A percentile compares a stretch with the other conserved stretches of the same genome.
Evolutionary conservation across 2,888 invertebrate genomes (phyloP).

Genomic region (Dyspetes luteomarginatus): DNA sequence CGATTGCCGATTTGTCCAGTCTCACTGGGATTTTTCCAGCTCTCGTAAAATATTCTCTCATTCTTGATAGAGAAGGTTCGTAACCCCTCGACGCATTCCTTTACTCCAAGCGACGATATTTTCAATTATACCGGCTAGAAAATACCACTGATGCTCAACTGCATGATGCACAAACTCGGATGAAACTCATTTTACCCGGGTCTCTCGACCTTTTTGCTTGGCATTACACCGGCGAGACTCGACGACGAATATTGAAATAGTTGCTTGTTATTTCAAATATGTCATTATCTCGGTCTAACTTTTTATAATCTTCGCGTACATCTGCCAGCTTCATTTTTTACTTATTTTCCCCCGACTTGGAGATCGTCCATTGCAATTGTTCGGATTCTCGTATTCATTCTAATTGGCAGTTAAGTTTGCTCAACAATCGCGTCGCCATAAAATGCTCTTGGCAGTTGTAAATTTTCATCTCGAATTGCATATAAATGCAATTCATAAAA

Average conservation of each 20-base stretch:
- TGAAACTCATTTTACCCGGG: slow-evolving; percentile 14
- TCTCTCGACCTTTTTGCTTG: slow-evolving; percentile 21
- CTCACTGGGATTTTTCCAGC: background rate
- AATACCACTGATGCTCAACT: slow-evolving; percentile 26
- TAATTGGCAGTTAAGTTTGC: background rate
- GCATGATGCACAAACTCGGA: slow-evolving; percentile 22
- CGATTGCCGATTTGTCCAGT: slow-evolving; percentile 35
- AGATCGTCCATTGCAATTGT: background rate
- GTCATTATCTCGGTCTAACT: background rate
- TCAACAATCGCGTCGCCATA: background rate
- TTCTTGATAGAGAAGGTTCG: slow-evolving; percentile 33
- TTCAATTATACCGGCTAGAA: slow-evolving; percentile 53
- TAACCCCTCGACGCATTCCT: slow-evolving; percentile 54
- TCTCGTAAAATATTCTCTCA: background rate
- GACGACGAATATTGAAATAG: slow-evolving; percentile 32
- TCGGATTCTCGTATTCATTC: background rate
- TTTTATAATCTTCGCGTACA: background rate
- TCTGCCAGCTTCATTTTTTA: background rate
- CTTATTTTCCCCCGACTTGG: background rate
- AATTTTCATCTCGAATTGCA: background rate
- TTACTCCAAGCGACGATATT: slow-evolving; percentile 51
- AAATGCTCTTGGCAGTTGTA: background rate
- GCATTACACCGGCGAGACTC: slow-evolving; percentile 12
- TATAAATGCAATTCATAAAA: background rate
- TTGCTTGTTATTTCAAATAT: slow-evolving; percentile 23